A percentile compares a stretch with the other conserved stretches of the same genome.
Conservation (phyloP, 2,888 invertebrate species). For the Stomorhina lunata region DNA sequence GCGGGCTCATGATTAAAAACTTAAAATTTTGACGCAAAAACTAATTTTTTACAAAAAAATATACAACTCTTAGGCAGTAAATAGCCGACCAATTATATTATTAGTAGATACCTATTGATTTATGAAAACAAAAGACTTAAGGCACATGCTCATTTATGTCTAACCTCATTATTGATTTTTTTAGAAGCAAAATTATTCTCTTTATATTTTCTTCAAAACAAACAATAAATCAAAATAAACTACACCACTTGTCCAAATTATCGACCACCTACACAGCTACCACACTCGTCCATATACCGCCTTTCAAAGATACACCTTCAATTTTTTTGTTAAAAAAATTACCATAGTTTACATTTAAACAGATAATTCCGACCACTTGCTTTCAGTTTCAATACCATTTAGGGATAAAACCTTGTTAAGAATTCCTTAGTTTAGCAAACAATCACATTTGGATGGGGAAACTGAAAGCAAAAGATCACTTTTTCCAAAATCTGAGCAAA, state of each 20-base stretch:
- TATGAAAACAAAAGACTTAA: too few species aligned
- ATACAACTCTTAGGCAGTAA: too few species aligned
- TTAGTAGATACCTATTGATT: too few species aligned
- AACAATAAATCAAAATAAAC: not conserved
- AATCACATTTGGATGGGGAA: not conserved
- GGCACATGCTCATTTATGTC: too few species aligned
- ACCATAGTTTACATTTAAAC: not conserved
- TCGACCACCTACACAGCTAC: not conserved
- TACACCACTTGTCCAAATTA: not conserved
- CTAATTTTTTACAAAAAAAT: too few species aligned
- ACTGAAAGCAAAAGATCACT: not conserved
- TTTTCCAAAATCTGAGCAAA: not conserved
- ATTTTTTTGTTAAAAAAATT: not conserved
- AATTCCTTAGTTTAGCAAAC: not conserved
- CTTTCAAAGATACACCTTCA: not conserved
- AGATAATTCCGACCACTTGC: not conserved
- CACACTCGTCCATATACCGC: not conserved
- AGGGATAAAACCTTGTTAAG: not conserved
- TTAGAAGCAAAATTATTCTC: not conserved
- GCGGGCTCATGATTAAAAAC: too few species aligned
- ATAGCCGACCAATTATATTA: too few species aligned
- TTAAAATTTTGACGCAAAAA: too few species aligned
- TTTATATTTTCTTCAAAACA: not conserved
- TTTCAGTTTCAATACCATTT: constrained; percentile 2
- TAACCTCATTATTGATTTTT: too few species aligned